Percentiles rank a stretch among this genome's conserved stretches.
phyloP scores from a whole-genome alignment of 2,113 vertebrate species.

The Aptenodytes patagonicus region DNA sequence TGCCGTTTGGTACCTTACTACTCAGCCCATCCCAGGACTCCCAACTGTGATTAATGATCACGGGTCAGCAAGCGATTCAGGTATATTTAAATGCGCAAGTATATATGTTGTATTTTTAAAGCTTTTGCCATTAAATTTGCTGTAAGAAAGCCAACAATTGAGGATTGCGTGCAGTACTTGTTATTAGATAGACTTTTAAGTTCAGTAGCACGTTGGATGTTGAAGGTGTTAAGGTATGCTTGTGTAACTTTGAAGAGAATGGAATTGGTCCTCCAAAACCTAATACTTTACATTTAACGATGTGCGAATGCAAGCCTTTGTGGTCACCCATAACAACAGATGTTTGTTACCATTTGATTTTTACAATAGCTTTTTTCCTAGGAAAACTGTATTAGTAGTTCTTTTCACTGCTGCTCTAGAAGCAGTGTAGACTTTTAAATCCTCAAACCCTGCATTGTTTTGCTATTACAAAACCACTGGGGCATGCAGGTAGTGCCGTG shows the following conservation, averaged over 20 bases:
- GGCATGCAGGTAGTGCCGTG: accelerated
- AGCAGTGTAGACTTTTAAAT: not conserved
- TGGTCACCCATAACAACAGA: not conserved
- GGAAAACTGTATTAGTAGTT: not conserved
- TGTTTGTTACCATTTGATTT: not conserved
- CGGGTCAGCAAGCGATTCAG: constrained; percentile 88
- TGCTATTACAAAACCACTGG: not conserved
- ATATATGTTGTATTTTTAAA: not conserved
- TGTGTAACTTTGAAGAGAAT: not conserved
- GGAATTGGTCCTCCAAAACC: not conserved
- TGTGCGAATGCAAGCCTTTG: not conserved
- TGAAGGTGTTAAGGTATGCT: not conserved
- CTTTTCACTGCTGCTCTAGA: not conserved
- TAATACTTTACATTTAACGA: not conserved
- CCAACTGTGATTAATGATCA: constrained; percentile 86
- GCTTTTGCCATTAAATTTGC: not conserved
- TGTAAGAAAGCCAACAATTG: not conserved
- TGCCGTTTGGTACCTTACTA: constrained; percentile 97
- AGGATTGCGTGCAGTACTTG: not conserved
- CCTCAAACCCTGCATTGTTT: not conserved
- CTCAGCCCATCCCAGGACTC: constrained; percentile 91
- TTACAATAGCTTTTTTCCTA: not conserved
- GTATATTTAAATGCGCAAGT: constrained; percentile 58
- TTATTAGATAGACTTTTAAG: not conserved
- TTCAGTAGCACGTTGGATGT: not conserved